Conservation (phyloP, 2,888 invertebrate genomes). For the Teinopalpus imperialis region DNA sequence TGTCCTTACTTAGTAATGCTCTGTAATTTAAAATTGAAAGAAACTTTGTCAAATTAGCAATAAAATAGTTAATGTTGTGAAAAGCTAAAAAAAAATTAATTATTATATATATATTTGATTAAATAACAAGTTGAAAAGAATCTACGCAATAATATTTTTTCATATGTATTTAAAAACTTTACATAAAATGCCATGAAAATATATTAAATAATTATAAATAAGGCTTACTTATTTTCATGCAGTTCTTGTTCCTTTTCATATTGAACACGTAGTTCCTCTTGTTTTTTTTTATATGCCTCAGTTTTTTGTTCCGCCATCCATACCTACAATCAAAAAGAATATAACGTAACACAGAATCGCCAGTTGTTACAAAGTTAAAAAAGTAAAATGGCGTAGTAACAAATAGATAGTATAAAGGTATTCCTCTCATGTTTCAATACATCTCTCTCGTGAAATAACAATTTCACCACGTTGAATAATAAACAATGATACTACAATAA, state of each 20-base stretch:
- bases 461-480: too few species aligned
- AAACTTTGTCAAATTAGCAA: background rate
- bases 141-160: too few species aligned
- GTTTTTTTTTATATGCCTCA: slow-evolving; percentile 97
- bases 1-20: slow-evolving; percentile 98
- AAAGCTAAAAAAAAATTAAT: too few species aligned
- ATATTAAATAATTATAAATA: background rate
- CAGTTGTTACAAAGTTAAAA: background rate
- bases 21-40: slow-evolving; percentile 65
- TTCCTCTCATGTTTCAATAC: too few species aligned
- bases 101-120: too few species aligned
- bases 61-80: too few species aligned
- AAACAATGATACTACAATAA: too few species aligned
- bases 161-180: too few species aligned
- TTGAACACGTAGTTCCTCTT: slow-evolving; percentile 97
- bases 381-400: slow-evolving; percentile 11
- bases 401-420: background rate
- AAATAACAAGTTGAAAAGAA: too few species aligned
- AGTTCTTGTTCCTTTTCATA: slow-evolving; percentile 99
- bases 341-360: slow-evolving; percentile 1
- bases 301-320: slow-evolving; percentile 99
- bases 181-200: background rate
- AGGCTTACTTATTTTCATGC: slow-evolving; percentile 95
- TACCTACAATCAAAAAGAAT: slow-evolving; percentile 82
- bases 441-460: too few species aligned